phyloP scores from a whole-genome alignment of 1,140 invertebrate species.

The Latrodectus geometricus region DNA sequence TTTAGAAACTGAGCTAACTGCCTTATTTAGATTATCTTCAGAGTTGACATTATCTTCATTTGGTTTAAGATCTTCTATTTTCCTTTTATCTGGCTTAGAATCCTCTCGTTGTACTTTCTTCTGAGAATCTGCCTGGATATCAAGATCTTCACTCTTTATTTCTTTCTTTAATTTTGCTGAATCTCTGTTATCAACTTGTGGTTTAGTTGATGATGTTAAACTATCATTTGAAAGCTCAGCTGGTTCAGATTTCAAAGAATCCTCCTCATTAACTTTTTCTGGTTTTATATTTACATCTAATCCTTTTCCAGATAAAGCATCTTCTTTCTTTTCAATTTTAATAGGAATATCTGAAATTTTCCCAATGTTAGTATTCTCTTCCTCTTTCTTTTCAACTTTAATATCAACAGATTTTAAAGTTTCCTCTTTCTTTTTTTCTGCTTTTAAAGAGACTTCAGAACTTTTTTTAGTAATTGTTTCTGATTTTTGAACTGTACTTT shows the following conservation, averaged over 20 bases:
- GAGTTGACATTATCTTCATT: neutral
- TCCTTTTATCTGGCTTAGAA: constrained; percentile 31
- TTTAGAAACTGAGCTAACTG: neutral
- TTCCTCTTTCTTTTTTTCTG: constrained; percentile 51
- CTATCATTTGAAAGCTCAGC: constrained; percentile 7
- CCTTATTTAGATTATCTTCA: constrained; percentile 26
- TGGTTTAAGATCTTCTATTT: constrained; percentile 29
- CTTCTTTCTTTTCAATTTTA: neutral
- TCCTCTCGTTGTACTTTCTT: constrained; percentile 30
- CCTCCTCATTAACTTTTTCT: constrained; percentile 26
- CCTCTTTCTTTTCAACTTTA: constrained; percentile 31
- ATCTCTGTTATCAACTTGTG: constrained; percentile 14
- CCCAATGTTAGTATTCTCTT: neutral
- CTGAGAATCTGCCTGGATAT: neutral
- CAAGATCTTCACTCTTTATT: constrained; percentile 24
- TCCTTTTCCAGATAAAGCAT: neutral
- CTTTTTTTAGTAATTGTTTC: constrained; percentile 16
- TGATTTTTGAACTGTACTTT: neutral
- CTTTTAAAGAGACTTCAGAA: neutral
- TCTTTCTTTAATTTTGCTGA: constrained; percentile 21
- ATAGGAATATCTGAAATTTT: constrained; percentile 10
- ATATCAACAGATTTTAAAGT: constrained; percentile 1
- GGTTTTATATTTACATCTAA: neutral
- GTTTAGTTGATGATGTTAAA: neutral
- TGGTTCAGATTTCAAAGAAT: constrained; percentile 3